Base-by-base conservation (phyloP, 1,140 invertebrate genomes). In the Samia ricini region DNA sequence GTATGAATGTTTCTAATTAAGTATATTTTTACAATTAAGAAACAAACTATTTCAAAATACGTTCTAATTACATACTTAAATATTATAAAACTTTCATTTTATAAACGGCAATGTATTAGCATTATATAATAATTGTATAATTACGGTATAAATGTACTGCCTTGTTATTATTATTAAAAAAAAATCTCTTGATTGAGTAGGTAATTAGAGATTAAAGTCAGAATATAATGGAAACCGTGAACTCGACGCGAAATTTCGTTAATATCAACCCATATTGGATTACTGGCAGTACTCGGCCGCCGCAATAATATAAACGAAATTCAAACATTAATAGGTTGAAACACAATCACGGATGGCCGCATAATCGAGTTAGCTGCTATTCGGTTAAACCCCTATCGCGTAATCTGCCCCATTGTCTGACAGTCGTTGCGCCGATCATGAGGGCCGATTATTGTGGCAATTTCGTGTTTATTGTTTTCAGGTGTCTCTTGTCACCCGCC, bases 321-420 rank as follows among this genome's bases (percentile, higher is more conserved):
- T 88, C 85, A 88, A 89, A 86, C 81, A 89, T 87, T 86, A 88
- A 89, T 89, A 86, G 80, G 79, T 78, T 82, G 72, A 85, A 89
- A 88, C 77, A 86, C 85, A 88, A 88, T 89, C 86, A 87, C 83
- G 83, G 83, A 87, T 89, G 84, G 82, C 77, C 79, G 81, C 77
- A 83, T 87, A 89, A 89, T 88, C 83, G 79, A 89, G 86, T 87
- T 87, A 89, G 83, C 75, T 84, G 81, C 81, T 84, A 85, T 83
- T 85, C 86, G 76, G 79, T 77, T 83, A 85, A 85, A 77, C 83
- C 83, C 86, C 77, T 86, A 86, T 89, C 86, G 76, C 75, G 77
- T 83, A 83, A 89, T 89, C 83, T 85, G 76, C 68, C 71, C 84
- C 77, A 89, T 89, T 89, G 86, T 89, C 77, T 85, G 81, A 79